These are phyloP conservation scores for Trypoxylon attenuatum DNA, from an alignment of 2,888 invertebrate genomes.

Conservation along the genomic window DNA sequence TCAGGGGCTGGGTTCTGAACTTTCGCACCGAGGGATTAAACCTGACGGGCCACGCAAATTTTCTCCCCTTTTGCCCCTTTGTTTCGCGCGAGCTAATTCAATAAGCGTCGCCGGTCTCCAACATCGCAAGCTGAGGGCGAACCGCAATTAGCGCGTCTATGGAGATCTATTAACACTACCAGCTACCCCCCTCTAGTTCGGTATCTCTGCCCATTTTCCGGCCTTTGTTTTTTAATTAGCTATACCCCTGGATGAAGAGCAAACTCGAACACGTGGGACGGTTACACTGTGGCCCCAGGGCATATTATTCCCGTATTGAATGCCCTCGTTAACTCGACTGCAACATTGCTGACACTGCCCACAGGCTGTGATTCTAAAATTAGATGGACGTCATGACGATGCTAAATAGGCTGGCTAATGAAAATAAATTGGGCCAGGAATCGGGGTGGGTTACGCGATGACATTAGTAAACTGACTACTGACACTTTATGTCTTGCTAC, in stretches of 20 bases:
- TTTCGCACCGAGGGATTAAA: slow-evolving; percentile 8
- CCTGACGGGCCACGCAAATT: neutral
- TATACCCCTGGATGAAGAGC: neutral
- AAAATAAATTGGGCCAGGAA: neutral
- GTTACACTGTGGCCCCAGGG: too few relatives aligned
- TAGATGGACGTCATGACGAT: neutral
- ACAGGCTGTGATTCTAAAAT: too few relatives aligned
- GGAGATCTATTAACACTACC: neutral
- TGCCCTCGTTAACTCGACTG: too few relatives aligned
- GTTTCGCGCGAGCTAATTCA: neutral
- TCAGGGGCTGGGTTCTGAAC: neutral
- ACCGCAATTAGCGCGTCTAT: neutral
- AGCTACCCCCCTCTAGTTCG: too few relatives aligned
- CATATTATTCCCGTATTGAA: too few relatives aligned
- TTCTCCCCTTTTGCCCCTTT: neutral
- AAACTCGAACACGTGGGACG: too few relatives aligned
- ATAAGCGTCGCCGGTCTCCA: neutral
- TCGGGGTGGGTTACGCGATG: neutral
- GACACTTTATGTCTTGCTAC: too few relatives aligned
- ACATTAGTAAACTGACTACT: too few relatives aligned
- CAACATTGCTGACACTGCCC: too few relatives aligned
- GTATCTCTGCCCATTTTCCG: neutral
- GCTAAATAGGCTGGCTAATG: neutral
- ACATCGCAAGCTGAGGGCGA: neutral
- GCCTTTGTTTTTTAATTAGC: too few relatives aligned